These are phyloP conservation scores for Lytechinus variegatus DNA, from an alignment of 35 echinoderm and acorn worm species.

Conservation along the genomic window DNA sequence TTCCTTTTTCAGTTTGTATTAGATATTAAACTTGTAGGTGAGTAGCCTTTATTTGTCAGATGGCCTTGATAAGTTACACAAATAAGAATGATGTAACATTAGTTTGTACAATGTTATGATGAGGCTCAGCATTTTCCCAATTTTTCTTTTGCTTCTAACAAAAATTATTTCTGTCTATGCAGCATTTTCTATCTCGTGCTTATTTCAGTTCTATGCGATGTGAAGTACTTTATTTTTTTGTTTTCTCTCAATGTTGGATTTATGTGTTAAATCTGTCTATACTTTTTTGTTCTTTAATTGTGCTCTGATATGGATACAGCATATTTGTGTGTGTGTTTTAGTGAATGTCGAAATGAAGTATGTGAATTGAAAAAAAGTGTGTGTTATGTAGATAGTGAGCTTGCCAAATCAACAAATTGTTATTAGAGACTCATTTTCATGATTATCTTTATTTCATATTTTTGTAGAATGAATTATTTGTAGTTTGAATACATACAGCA, in stretches of 20 bases:
- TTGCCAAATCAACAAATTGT: background rate
- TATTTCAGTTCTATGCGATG: background rate
- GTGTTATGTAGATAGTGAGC: background rate
- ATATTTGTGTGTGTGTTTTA: background rate
- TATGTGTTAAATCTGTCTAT: background rate
- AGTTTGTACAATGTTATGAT: background rate
- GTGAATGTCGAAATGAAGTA: background rate
- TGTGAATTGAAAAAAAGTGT: background rate
- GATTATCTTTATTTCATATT: background rate
- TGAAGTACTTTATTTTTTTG: background rate
- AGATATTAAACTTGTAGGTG: background rate
- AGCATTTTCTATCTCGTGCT: background rate
- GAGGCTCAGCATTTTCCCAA: background rate
- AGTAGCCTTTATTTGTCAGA: background rate
- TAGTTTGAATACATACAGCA: background rate
- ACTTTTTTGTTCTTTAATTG: background rate
- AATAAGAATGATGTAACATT: background rate
- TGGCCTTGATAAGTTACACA: background rate
- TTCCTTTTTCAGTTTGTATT: background rate
- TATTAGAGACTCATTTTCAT: background rate
- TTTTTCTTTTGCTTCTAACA: background rate
- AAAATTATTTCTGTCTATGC: background rate
- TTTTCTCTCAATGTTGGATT: background rate
- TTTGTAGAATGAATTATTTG: background rate
- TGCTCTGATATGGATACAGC: background rate